Conservation (phyloP, 35 echinoderm and acorn worm genomes). For the Diadema setosum region DNA sequence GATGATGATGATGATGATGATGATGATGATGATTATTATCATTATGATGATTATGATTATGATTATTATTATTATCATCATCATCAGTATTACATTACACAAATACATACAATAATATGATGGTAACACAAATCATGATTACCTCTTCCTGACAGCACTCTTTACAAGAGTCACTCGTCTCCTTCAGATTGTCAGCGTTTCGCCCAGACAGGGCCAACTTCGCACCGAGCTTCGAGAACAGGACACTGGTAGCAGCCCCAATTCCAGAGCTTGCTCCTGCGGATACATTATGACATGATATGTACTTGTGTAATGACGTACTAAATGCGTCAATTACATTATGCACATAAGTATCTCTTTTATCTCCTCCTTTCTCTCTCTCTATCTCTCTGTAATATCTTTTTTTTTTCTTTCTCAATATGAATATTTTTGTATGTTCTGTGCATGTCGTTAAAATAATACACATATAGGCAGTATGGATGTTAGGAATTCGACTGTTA, state of each 20-base stretch:
- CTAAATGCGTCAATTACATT: not conserved
- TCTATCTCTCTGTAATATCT: no score
- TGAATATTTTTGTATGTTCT: no score
- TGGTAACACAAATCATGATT: not conserved
- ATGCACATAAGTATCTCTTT: not conserved
- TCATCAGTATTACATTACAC: no score
- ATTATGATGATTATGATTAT: no score
- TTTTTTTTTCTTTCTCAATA: not conserved
- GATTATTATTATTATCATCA: no score
- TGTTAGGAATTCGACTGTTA: no score
- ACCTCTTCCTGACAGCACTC: constrained; percentile 41
- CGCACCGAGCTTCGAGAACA: constrained; percentile 91
- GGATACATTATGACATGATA: not conserved
- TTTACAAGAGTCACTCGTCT: constrained; percentile 73
- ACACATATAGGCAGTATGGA: no score
- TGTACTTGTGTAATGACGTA: not conserved
- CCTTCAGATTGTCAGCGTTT: constrained; percentile 79
- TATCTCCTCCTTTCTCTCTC: not conserved
- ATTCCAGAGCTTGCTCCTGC: constrained; percentile 99
- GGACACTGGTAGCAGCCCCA: constrained; percentile 89
- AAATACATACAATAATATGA: no score
- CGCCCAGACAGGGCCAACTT: constrained; percentile 67
- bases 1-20: no score
- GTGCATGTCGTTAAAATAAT: no score
- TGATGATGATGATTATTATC: no score